Percentiles rank a stretch among this genome's conserved stretches.
These are phyloP conservation scores for Dynastes grantii DNA, from an alignment of 2,888 invertebrate genomes.

Conservation along the genomic window DNA sequence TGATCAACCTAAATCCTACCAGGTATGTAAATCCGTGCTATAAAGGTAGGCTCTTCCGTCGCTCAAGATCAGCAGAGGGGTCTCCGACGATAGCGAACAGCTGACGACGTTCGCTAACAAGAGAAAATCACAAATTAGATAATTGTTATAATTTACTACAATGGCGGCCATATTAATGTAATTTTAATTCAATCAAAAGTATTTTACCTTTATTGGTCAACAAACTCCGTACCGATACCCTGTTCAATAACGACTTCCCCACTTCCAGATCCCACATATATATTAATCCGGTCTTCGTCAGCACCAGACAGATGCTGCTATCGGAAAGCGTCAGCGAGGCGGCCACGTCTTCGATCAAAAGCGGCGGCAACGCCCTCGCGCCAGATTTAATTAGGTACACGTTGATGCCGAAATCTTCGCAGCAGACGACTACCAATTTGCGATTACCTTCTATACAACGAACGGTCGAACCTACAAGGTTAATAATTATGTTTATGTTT, in stretches of 20 bases:
- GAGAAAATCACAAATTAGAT: conserved; percentile 56
- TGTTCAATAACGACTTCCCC: conserved; percentile 71
- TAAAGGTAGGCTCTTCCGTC: conserved; percentile 91
- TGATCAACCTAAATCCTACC: conserved; percentile 73
- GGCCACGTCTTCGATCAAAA: conserved; percentile 75
- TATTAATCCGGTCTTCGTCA: conserved; percentile 73
- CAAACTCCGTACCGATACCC: conserved; percentile 77
- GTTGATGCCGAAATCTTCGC: conserved; percentile 80
- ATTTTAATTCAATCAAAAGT: too few species aligned
- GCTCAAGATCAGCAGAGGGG: conserved; percentile 87
- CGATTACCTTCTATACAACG: conserved; percentile 76
- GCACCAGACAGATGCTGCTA: conserved; percentile 71
- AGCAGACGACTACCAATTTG: conserved; percentile 76
- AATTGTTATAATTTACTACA: too few species aligned
- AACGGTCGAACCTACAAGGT: conserved; percentile 73
- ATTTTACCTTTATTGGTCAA: conserved; percentile 73
- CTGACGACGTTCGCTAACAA: conserved; percentile 73
- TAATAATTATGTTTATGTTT: too few species aligned
- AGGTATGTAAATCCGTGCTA: conserved; percentile 81
- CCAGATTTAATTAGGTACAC: conserved; percentile 74
- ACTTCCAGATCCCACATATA: conserved; percentile 77
- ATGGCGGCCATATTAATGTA: too few species aligned
- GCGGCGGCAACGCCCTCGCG: conserved; percentile 71
- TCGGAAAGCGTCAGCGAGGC: conserved; percentile 74
- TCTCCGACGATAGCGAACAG: conserved; percentile 76